These are phyloP conservation scores for Gymnothorax javanicus DNA, from an alignment of 2,797 vertebrate species.

Conservation along the genomic window DNA sequence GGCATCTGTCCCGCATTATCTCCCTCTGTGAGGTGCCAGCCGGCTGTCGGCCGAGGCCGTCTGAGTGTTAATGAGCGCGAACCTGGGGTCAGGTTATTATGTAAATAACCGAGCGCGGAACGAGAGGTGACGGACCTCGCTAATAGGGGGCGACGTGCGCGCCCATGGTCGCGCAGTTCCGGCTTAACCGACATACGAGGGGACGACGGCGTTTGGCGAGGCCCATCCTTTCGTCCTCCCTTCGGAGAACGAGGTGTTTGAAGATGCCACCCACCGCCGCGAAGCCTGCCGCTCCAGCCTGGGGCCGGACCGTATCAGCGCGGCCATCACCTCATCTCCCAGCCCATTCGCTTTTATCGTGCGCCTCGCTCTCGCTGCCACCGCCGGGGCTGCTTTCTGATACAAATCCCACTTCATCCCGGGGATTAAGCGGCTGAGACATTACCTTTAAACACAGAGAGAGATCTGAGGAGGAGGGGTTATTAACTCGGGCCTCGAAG, in stretches of 20 bases:
- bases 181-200: constrained; percentile 54
- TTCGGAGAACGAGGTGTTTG: constrained; percentile 21
- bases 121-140: constrained; percentile 74
- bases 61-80: constrained; percentile 81
- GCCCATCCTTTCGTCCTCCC: constrained; percentile 32
- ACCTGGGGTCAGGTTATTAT: constrained; percentile 83
- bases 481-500: constrained; percentile 13
- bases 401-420: constrained; percentile 7
- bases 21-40: constrained; percentile 55
- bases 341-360: constrained; percentile 12
- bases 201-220: constrained; percentile 57
- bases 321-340: neutral
- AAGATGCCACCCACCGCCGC: neutral
- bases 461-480: constrained; percentile 19
- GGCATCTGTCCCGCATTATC: constrained; percentile 42
- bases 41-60: constrained; percentile 72
- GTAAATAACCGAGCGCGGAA: constrained; percentile 77
- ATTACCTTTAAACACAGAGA: constrained; percentile 13
- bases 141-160: constrained; percentile 72
- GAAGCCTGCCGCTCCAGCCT: neutral
- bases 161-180: constrained; percentile 34
- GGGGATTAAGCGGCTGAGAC: constrained; percentile 14
- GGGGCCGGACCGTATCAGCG: neutral
- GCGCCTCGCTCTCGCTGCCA: constrained; percentile 17
- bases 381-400: neutral